phyloP scores from a whole-genome alignment of 92 coral and sea anemone genomes.

The Actinernus sp. region DNA sequence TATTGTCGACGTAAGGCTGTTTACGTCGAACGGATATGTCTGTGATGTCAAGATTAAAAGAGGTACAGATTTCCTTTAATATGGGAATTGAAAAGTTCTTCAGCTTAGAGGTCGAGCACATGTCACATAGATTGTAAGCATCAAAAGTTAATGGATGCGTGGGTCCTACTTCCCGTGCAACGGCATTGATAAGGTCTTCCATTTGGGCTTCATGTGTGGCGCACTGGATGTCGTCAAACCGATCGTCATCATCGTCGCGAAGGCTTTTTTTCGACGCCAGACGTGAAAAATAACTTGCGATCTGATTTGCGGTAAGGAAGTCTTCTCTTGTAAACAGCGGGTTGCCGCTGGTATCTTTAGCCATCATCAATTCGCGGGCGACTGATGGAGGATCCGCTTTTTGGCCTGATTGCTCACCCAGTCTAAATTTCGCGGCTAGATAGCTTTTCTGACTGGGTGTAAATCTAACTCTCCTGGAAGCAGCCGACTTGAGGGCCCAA shows the following conservation, averaged over 20 bases:
- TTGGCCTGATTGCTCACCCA: slow-evolving; percentile 63
- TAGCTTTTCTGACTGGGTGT: slow-evolving; percentile 40
- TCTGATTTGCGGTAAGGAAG: slow-evolving; percentile 57
- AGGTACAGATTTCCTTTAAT: slow-evolving; percentile 51
- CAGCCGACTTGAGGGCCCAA: slow-evolving; percentile 64
- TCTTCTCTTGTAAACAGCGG: slow-evolving; percentile 42
- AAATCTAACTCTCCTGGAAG: slow-evolving; percentile 43
- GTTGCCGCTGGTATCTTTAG: slow-evolving; percentile 52
- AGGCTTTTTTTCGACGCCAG: slow-evolving; percentile 52
- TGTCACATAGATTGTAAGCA: slow-evolving; percentile 59
- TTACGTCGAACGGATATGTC: slow-evolving; percentile 47
- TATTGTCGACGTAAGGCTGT: slow-evolving; percentile 35
- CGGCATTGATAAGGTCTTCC: slow-evolving; percentile 33
- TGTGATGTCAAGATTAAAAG: slow-evolving; percentile 38
- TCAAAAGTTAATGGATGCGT: slow-evolving; percentile 59
- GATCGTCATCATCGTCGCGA: slow-evolving; percentile 13
- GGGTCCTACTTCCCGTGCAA: slow-evolving; percentile 38
- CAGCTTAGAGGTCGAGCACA: slow-evolving; percentile 41
- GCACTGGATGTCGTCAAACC: slow-evolving; percentile 43
- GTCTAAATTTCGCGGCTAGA: slow-evolving; percentile 50
- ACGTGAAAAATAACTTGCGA: slow-evolving; percentile 55
- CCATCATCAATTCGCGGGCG: slow-evolving; percentile 62
- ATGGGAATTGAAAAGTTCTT: slow-evolving; percentile 33
- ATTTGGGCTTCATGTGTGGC: slow-evolving; percentile 56
- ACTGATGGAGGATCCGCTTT: slow-evolving; percentile 70